These are phyloP conservation scores for Physella acuta DNA, from an alignment of 1,140 invertebrate genomes.

Conservation along the genomic window DNA sequence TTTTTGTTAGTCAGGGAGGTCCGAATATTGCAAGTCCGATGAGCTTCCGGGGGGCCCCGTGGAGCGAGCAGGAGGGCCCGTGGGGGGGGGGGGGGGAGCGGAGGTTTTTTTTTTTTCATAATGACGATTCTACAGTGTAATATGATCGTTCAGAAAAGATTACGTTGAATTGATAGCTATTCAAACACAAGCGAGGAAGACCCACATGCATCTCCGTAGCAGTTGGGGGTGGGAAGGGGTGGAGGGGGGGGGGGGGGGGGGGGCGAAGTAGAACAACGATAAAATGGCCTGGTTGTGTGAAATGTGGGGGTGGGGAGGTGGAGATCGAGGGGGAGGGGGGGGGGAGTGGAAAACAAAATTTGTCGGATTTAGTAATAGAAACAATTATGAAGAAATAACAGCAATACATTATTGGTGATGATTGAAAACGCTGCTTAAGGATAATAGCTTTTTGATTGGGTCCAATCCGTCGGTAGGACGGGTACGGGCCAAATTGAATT, in stretches of 20 bases:
- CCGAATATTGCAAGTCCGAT: too few species aligned
- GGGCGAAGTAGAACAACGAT: not conserved
- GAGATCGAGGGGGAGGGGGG: not conserved
- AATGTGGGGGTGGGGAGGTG: not conserved
- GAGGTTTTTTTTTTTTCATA: too few species aligned
- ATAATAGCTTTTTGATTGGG: conserved; percentile 14
- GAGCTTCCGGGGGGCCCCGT: too few species aligned
- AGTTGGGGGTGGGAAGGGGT: not conserved
- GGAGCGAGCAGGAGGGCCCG: too few species aligned
- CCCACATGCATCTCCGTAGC: too few species aligned
- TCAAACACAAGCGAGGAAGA: too few species aligned
- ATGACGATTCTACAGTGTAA: too few species aligned
- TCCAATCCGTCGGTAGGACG: not conserved
- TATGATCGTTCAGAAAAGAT: too few species aligned
- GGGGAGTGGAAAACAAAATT: not conserved
- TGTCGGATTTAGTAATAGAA: conserved; percentile 16
- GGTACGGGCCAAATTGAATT: conserved; percentile 17
- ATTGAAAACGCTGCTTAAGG: conserved; percentile 15
- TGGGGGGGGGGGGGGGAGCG: too few species aligned
- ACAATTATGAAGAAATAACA: conserved; percentile 24
- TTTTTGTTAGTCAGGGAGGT: too few species aligned
- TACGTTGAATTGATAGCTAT: too few species aligned
- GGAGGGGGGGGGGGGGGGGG: not conserved
- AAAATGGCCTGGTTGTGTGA: not conserved
- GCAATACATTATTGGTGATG: conserved; percentile 17